These are phyloP conservation scores for Erynnis tages DNA, from an alignment of 2,888 invertebrate species.

Conservation along the genomic window DNA sequence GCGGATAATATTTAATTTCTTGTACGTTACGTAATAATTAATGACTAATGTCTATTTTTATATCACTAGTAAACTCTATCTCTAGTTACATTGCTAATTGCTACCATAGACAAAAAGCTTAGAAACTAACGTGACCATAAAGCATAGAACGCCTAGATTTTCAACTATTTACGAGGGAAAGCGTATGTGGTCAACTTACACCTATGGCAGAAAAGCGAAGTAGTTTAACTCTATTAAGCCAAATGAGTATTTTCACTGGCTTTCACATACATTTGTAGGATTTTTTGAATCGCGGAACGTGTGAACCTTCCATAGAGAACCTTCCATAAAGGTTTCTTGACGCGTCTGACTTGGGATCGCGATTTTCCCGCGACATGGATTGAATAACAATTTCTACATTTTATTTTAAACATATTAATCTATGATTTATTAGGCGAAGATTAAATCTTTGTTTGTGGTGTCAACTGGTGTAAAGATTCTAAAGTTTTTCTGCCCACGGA, in stretches of 20 bases:
- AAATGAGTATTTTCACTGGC: slow-evolving; percentile 28
- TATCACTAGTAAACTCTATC: no score
- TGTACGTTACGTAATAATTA: no score
- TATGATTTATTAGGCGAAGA: no score
- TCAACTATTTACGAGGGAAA: slow-evolving; percentile 24
- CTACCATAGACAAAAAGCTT: background rate
- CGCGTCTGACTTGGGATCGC: background rate
- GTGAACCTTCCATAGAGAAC: no score
- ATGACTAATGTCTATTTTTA: no score
- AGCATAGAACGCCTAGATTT: slow-evolving; percentile 13
- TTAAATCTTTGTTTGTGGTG: no score
- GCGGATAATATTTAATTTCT: no score
- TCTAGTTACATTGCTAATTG: no score
- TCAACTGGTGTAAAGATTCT: background rate
- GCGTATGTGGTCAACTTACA: slow-evolving; percentile 19
- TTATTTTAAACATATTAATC: background rate
- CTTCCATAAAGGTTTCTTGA: slow-evolving; percentile 5
- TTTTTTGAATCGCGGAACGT: slow-evolving; percentile 10
- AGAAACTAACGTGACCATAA: slow-evolving; percentile 9
- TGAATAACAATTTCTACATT: background rate
- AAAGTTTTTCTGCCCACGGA: slow-evolving; percentile 17
- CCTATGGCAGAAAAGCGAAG: slow-evolving; percentile 6
- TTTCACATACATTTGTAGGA: slow-evolving; percentile 24
- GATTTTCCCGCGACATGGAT: background rate
- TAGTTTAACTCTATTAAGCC: slow-evolving; percentile 13